Conservation (phyloP, 2,797 vertebrate genomes). For the Pangasius larnaudii region DNA sequence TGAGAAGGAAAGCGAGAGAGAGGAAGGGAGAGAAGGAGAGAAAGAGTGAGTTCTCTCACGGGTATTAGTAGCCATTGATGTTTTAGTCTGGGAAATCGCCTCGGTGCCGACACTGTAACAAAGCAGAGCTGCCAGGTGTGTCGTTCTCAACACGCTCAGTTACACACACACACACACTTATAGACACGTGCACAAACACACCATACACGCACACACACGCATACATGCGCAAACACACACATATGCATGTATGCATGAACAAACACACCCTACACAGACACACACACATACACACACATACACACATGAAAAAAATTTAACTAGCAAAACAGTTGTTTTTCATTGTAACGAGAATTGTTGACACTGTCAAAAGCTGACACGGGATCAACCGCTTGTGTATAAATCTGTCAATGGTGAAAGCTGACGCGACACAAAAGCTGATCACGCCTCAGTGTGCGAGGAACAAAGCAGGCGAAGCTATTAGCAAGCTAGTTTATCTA, state of each 20-base stretch:
- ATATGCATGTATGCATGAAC: background rate
- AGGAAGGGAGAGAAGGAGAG: slow-evolving; percentile 1
- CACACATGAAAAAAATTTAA: background rate
- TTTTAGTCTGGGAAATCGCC: slow-evolving; percentile 34
- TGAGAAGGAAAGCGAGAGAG: background rate
- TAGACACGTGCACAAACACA: slow-evolving; percentile 26
- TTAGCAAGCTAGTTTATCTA: background rate
- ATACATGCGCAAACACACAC: background rate
- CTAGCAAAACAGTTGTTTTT: background rate
- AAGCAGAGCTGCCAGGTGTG: slow-evolving; percentile 49
- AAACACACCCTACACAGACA: slow-evolving; percentile 15
- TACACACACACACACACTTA: slow-evolving; percentile 27
- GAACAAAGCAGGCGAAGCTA: background rate
- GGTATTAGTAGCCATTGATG: slow-evolving; percentile 37
- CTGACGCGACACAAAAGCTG: background rate
- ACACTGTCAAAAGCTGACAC: background rate
- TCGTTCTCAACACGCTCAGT: slow-evolving; percentile 24
- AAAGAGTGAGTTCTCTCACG: slow-evolving; percentile 28
- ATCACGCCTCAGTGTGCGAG: background rate
- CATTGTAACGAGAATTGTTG: background rate
- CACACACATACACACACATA: background rate
- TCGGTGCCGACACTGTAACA: slow-evolving; percentile 26
- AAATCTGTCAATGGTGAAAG: background rate
- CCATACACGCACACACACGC: background rate
- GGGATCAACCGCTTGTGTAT: background rate